Base-by-base conservation (phyloP, 2,888 invertebrate genomes). In the Epistrophella euchroma region DNA sequence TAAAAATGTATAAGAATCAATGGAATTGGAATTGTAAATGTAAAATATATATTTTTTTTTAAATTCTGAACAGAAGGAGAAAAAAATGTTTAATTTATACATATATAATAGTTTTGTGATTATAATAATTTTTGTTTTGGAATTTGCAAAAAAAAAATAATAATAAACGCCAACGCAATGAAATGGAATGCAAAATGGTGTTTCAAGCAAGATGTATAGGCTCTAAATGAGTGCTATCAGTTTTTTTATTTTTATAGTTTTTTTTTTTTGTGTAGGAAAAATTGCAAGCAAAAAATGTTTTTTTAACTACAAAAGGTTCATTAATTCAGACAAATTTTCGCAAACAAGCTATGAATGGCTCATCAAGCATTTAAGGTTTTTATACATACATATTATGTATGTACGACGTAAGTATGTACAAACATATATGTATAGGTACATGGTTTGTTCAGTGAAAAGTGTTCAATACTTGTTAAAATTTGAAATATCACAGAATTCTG, bases 1-100 rank as follows among this genome's bases (percentile, higher is more conserved):
- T n/a, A 52, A 66, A 66, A 35, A 73, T 70, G 43, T 17, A 70
- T 62, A 56, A 60, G 50, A 78, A 58, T 40, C n/a, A 76, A 81
- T 75, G 72, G 68, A 68, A 62, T 80, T 60, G 40, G 70, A 71
- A 80, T 81, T 66, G 68, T 28, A 70, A 73, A 81, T 86, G 73
- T 74, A 45, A 55, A 56, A 64, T 17, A 56, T 66, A 15, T 25
- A 22, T 15, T n/a, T 45, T 70, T 71, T 66, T 43, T 64, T 50
- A 64, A 13, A 55, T 64, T 40, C 11, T 47, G 52, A 76, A 80
- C 60, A 76, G 66, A 80, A 72, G 62, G 73, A 78, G 52, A 72
- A 77, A 37, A 37, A 73, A 71, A 72, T 83, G 47, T 62, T 71
- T 71, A 15, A 60, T 47, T 60, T 68, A 40, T 76, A 77, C 55